A percentile compares a stretch with the other conserved stretches of the same genome.
These are phyloP conservation scores for Muntiacus muntjak DNA, from an alignment of 2,113 vertebrate genomes.

Conservation along the genomic window DNA sequence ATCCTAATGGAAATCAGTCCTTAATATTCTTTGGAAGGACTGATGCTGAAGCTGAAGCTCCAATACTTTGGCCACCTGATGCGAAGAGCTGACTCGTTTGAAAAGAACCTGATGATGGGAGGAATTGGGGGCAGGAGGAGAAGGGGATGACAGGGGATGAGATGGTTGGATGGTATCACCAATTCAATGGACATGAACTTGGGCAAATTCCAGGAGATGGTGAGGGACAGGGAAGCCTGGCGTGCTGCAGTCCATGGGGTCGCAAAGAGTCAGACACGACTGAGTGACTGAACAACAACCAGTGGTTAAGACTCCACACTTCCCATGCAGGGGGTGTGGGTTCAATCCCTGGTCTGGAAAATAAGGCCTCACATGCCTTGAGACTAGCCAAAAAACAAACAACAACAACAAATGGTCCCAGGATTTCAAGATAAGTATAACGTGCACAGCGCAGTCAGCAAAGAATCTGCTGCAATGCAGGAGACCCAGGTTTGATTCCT, in stretches of 20 bases:
- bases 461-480: neutral
- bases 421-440: neutral
- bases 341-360: neutral
- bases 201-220: too few relatives aligned
- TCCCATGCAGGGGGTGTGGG: neutral
- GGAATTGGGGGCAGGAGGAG: neutral
- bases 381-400: neutral
- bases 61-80: neutral
- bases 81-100: neutral
- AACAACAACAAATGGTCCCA: neutral
- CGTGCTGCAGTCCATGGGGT: too few relatives aligned
- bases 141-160: neutral
- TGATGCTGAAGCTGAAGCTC: neutral
- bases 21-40: neutral
- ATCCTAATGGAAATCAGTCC: neutral
- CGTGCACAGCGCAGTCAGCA: neutral
- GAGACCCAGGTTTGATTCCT: neutral
- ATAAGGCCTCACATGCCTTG: accelerated
- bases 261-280: neutral
- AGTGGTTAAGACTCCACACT: neutral
- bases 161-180: neutral
- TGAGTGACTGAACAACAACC: accelerated
- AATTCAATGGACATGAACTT: too few relatives aligned
- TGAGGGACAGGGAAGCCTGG: too few relatives aligned
- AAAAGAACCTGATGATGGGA: neutral